phyloP scores from a whole-genome alignment of 2,888 invertebrate genomes.

The Caenorhabditis japonica region DNA sequence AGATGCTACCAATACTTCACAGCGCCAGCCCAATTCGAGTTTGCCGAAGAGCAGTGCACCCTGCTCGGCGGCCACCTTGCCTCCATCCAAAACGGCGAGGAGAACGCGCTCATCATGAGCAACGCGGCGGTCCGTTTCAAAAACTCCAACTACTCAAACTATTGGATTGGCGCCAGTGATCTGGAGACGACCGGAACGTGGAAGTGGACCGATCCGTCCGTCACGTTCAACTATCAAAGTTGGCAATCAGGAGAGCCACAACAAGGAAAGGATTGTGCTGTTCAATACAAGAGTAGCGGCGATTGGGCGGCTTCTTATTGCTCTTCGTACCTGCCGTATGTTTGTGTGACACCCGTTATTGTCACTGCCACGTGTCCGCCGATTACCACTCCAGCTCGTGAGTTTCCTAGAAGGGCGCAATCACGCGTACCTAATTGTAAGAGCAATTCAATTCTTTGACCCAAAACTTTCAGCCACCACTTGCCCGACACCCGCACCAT shows the following conservation, averaged over 20 bases:
- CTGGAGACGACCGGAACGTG: conserved; percentile 37
- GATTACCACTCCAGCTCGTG: conserved; percentile 48
- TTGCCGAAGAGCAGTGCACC: conserved; percentile 49
- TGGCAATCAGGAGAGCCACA: conserved; percentile 45
- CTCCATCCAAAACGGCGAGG: conserved; percentile 42
- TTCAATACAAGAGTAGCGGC: conserved; percentile 33
- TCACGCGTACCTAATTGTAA: too few species aligned
- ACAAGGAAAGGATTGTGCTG: conserved; percentile 42
- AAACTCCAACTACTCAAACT: conserved; percentile 46
- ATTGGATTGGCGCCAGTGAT: conserved; percentile 53
- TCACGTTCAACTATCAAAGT: conserved; percentile 17
- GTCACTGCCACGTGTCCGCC: conserved; percentile 46
- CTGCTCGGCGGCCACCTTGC: conserved; percentile 45
- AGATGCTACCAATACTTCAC: conserved; percentile 57
- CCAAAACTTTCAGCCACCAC: conserved; percentile 43
- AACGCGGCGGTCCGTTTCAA: conserved; percentile 34
- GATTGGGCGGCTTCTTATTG: conserved; percentile 46
- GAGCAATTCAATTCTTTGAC: too few species aligned
- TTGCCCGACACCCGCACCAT: conserved; percentile 46
- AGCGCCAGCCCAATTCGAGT: conserved; percentile 45
- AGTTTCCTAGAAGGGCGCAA: too few species aligned
- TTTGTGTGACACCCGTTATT: conserved; percentile 51
- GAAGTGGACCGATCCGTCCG: conserved; percentile 47
- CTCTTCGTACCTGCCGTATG: conserved; percentile 34
- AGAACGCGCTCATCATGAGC: conserved; percentile 30